Evolutionary conservation across 2,888 invertebrate species (phyloP), one percentile per base, ranked within the genome.

Genomic region (Plagodis dolabraria): DNA sequence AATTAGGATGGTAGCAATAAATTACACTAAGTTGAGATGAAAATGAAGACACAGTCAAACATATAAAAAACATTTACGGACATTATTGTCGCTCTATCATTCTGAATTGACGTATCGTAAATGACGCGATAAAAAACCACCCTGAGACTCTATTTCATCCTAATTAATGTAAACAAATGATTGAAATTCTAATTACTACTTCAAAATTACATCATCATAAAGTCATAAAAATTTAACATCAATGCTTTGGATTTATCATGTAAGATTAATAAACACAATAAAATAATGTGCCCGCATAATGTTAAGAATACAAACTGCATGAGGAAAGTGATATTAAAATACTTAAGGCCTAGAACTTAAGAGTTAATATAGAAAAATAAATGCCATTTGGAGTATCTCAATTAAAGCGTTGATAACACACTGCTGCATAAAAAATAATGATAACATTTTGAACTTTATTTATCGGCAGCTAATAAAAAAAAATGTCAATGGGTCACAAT

Each of bases 351-450:
- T 65, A 65, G 61, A 54, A 46, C 67, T 76, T 79, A 78, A 77
- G 76, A 80, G 74, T 79, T 83, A 82, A 63, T 55, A 68, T 71
- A 71, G 76, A 80, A 81, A 76, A 80, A 85, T 86, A 86, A 88
- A 88, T 87, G 87, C 85, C 74, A 79, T 80, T 80, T 71, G 63
- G 68, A 75, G 72, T 67, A 75, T 65, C 65, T 69, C 66, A 65
- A 61, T 65, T 72, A 72, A 70, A 72, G 68, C 69, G 64, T 67
- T 54, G 69, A 74, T 76, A 79, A 77, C 74, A 70, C 71, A 69
- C 76, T 80, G 74, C 73, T 76, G 74, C 74, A 76, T 76, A 79
- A 68, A 79, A 79, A 72, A 76, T 76, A 78, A 63, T 72, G 74
- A 76, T 81, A 84, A 82, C 82, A 65, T 69, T 67, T 11, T 75